Conservation (phyloP, 1,140 invertebrate species). For the Listronotus oregonensis region DNA sequence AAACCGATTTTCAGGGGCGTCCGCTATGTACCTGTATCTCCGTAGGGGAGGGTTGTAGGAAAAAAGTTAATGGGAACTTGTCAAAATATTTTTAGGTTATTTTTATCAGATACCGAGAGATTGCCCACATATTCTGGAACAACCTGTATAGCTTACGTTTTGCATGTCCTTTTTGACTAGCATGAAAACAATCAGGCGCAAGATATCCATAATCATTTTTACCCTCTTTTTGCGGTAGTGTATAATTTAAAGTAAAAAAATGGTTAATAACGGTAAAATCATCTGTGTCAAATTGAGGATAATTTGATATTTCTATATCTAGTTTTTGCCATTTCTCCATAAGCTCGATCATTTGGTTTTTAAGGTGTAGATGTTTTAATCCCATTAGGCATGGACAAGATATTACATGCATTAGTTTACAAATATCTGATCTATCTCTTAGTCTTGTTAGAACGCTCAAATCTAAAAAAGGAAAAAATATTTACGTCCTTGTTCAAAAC, state of each 20-base stretch:
- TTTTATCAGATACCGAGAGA: no score
- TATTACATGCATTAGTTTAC: not conserved
- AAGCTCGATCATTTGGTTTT: conserved; percentile 48
- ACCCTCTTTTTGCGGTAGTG: conserved; percentile 49
- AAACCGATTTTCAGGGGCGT: no score
- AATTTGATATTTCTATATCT: conserved; percentile 52
- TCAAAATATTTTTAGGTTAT: no score
- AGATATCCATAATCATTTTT: conserved; percentile 64
- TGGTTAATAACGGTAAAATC: conserved; percentile 71
- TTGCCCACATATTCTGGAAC: no score
- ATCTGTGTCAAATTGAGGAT: conserved; percentile 56
- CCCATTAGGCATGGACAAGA: conserved; percentile 48
- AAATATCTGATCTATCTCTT: not conserved
- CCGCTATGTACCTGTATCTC: no score
- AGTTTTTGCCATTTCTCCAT: conserved; percentile 56
- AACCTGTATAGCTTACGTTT: conserved; percentile 53
- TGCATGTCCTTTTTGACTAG: conserved; percentile 68
- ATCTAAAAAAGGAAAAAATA: conserved; percentile 2
- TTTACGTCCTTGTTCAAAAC: no score
- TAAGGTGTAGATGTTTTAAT: conserved; percentile 38
- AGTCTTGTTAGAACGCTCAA: not conserved
- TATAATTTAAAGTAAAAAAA: conserved; percentile 58
- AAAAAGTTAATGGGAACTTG: no score
- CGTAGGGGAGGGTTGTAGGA: no score
- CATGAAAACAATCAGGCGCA: conserved; percentile 74